Evolutionary conservation across 2,888 invertebrate genomes (phyloP), one percentile per base, ranked within the genome.

Genomic region (Dynastes hyllus): DNA sequence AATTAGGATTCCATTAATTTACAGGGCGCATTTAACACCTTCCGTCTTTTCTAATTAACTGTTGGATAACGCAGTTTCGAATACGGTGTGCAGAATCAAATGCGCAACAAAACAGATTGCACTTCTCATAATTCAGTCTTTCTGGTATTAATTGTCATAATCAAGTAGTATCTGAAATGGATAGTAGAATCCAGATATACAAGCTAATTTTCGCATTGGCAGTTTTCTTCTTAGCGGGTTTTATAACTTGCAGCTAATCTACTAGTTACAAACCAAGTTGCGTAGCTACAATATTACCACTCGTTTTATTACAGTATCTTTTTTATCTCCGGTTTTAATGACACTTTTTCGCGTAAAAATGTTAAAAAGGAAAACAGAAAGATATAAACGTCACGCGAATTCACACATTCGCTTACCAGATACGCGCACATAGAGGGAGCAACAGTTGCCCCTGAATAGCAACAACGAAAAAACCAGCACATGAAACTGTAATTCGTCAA

Each of bases 401-500:
- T 73, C 73, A 58, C 73, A 58, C 73, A 63, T 75, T 75, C 40
- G 50, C 61, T 73, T 73, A 45, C 45, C 58, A 40, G 27, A 51
- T 69, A 69, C 69, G 8, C 6, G 51, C 61, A 45, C 61, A 50
- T 61, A 63, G 73, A 61, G 73, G 61, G 73, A 61, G 73, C 73
- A 75, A 61, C 73, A 75, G 73, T 61, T 75, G 69, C 61, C 13
- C n/a, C 61, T 45, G 61, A 63, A 75, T 45, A 75, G 40, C 45
- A 75, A 27, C 40, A 61, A 40, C 37, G 22, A 27, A 51, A 61
- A 75, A 75, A 27, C 11, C 61, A 75, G 58, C 29, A 61, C 61
- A 75, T 61, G 73, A 75, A 75, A 75, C 50, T 61, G 40, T 61
- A 75, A 75, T 75, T 75, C 73, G 73, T 75, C 73, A 75, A 75